phyloP scores from a whole-genome alignment of 2,113 vertebrate genomes.

The Myotis lucifugus region DNA sequence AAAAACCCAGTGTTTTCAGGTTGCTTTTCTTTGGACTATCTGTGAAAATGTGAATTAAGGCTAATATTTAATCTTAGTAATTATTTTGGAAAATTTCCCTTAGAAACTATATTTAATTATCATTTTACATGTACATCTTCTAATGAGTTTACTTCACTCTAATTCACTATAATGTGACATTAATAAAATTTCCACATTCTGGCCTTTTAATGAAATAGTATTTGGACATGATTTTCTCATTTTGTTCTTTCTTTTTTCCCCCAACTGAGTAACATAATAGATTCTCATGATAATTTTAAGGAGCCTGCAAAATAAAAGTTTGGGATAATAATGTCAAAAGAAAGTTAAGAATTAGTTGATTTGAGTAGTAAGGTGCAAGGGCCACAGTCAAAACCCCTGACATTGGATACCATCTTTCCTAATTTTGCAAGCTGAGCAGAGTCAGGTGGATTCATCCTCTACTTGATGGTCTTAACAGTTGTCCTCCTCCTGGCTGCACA shows the following conservation, averaged over 20 bases:
- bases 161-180: conserved; percentile 34
- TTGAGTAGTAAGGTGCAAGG: background rate
- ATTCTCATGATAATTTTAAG: conserved; percentile 48
- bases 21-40: conserved; percentile 3
- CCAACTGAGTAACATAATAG: conserved; percentile 11
- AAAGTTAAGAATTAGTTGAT: conserved; percentile 17
- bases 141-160: conserved; percentile 59
- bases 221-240: conserved; percentile 46
- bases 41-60: conserved; percentile 60
- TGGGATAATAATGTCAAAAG: background rate
- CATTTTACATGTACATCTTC: conserved; percentile 37
- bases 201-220: conserved; percentile 40
- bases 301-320: conserved; percentile 13
- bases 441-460: background rate
- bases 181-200: conserved; percentile 55
- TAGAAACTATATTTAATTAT: conserved; percentile 40
- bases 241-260: background rate
- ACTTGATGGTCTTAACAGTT: background rate
- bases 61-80: conserved; percentile 19
- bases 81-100: conserved; percentile 55
- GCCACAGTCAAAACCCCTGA: background rate
- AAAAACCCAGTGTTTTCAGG: conserved; percentile 57
- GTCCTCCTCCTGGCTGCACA: background rate
- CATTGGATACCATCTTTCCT: background rate
- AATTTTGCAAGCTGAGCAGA: conserved; percentile 34